These are phyloP conservation scores for Scaptomyza cyrtandrae DNA, from an alignment of 2,888 invertebrate species.

Conservation along the genomic window DNA sequence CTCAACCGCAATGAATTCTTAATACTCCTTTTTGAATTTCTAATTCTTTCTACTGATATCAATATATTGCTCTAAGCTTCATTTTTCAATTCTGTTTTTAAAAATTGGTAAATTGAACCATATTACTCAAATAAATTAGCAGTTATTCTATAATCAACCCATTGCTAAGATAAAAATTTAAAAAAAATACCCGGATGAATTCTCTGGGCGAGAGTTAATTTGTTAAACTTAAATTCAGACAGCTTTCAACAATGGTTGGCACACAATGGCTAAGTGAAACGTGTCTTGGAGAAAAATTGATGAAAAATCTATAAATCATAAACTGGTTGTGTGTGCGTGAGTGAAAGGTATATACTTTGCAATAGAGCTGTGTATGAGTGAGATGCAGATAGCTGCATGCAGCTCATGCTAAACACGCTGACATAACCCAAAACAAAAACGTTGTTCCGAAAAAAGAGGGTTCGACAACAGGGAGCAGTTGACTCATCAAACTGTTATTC, in stretches of 20 bases:
- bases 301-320: conserved; percentile 41
- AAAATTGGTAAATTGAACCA: too few species aligned
- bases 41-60: too few species aligned
- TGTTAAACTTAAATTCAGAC: background rate
- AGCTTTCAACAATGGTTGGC: conserved; percentile 28
- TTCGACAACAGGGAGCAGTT: conserved; percentile 8
- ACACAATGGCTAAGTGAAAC: conserved; percentile 55
- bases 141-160: too few species aligned
- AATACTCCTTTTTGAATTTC: too few species aligned
- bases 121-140: too few species aligned
- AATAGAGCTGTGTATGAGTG: background rate
- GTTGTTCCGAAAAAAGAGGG: background rate
- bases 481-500: conserved; percentile 54
- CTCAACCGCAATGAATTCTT: too few species aligned
- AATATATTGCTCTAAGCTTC: too few species aligned
- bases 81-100: too few species aligned
- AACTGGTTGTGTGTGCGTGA: conserved; percentile 26
- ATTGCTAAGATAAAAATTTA: too few species aligned
- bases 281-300: conserved; percentile 47
- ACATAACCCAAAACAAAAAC: conserved; percentile 43
- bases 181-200: too few species aligned
- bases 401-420: conserved; percentile 31
- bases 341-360: background rate
- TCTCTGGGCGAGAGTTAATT: too few species aligned
- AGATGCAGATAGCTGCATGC: conserved; percentile 8